phyloP scores from a whole-genome alignment of 2,113 vertebrate genomes.

The Scatophagus argus region DNA sequence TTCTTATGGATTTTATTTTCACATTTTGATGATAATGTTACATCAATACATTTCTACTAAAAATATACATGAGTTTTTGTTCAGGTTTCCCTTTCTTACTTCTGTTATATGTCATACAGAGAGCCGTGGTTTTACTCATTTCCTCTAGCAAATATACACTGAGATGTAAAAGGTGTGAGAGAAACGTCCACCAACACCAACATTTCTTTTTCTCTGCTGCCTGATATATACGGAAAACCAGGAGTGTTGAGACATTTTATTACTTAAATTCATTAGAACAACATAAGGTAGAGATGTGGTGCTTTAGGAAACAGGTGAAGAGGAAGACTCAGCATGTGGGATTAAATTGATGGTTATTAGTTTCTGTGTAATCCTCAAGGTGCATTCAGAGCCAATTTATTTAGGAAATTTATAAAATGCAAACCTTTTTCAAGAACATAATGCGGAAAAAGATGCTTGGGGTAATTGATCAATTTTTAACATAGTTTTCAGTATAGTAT shows the following conservation, averaged over 20 bases:
- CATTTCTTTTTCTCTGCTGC: background rate
- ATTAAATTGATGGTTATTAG: background rate
- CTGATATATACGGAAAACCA: background rate
- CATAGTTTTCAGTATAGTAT: no score
- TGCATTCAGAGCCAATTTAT: background rate
- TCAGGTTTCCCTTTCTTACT: background rate
- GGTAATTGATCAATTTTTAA: no score
- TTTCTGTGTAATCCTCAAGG: background rate
- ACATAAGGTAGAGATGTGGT: background rate
- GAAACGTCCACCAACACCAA: background rate
- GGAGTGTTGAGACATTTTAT: background rate
- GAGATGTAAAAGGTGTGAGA: no score
- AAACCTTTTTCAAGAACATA: no score
- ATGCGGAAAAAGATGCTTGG: no score
- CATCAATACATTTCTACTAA: no score
- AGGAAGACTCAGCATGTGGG: background rate
- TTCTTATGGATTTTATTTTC: no score
- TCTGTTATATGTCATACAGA: background rate
- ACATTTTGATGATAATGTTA: no score
- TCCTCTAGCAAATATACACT: background rate
- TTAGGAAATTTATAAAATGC: no score
- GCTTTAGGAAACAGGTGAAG: background rate
- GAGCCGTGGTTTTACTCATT: no score
- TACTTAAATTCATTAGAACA: background rate
- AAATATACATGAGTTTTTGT: no score